Evolutionary conservation across 2,113 vertebrate species (phyloP).

Genomic region (Hymenochirus boettgeri): DNA sequence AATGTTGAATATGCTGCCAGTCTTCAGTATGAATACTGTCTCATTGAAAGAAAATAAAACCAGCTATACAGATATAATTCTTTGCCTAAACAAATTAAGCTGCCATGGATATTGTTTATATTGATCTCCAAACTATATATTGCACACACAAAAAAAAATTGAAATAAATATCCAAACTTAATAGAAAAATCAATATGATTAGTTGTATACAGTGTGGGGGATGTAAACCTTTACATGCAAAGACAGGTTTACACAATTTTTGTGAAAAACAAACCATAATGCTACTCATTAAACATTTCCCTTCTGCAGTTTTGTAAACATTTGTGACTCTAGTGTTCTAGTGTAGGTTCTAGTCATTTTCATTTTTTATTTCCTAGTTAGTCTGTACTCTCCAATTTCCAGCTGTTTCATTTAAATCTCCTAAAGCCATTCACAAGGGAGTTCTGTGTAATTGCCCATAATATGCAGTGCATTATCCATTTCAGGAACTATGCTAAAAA

Average conservation of each 20-base stretch:
- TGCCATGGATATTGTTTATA: too few relatives aligned
- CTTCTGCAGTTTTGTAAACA: conserved; percentile 45
- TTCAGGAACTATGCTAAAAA: conserved; percentile 80
- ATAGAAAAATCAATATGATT: too few relatives aligned
- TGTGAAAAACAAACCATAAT: conserved; percentile 1
- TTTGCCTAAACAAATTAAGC: too few relatives aligned
- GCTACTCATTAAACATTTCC: conserved; percentile 33
- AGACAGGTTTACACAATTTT: not conserved
- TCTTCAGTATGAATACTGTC: too few relatives aligned
- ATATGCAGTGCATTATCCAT: conserved; percentile 86
- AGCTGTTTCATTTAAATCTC: conserved; percentile 80
- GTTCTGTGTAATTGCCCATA: conserved; percentile 87
- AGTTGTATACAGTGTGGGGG: too few relatives aligned
- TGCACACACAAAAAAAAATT: too few relatives aligned
- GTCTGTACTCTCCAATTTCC: conserved; percentile 68
- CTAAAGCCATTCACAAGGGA: conserved; percentile 73
- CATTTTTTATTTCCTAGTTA: conserved; percentile 60
- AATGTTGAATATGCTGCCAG: too few relatives aligned
- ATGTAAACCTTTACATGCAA: too few relatives aligned
- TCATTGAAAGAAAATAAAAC: too few relatives aligned
- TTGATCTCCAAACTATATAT: too few relatives aligned
- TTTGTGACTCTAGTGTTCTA: not conserved
- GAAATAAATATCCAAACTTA: too few relatives aligned
- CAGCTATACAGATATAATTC: too few relatives aligned
- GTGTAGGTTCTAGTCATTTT: conserved; percentile 26